Evolutionary conservation across 2,113 vertebrate species (phyloP), one percentile per base, ranked within the genome.

Genomic region (Brachyistius frenatus): DNA sequence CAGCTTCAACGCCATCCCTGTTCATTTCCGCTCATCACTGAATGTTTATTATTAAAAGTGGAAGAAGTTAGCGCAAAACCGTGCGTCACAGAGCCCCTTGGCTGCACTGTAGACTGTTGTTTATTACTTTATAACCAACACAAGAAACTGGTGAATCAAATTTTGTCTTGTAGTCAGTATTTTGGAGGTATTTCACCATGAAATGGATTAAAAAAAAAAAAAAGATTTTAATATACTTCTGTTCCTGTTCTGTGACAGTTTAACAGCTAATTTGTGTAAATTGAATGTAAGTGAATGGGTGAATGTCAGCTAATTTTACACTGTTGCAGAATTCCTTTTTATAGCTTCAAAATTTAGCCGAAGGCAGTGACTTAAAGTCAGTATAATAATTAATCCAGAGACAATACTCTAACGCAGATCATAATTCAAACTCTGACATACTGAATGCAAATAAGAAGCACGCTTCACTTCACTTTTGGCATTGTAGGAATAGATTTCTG

Each of bases 341-440:
- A 23, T 23, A 44, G 41, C 10, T 63, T 44, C 44, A 14, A 64
- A 52, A 52, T 3, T 63, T 11, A 37, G 46, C 36, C 73, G 13
- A 70, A 65, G 32, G 13, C 52, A 47, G 23, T 67, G 71, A 52
- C 41, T 10, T 44, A 44, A 13, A 6, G 49, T 23, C 32, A 36
- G 65, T 36, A 8, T 31, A 35, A 61, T 85, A 80, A 77, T 61
- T 67, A 73, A 65, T 30, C 47, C 65, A 64, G 35, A 39, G 35
- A 56, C 74, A 54, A 60, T 39, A 52, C 33, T 47, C 41, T 44
- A 44, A 44, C 62, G 37, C n/a, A 57, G 49, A 30, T 86, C 60
- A 66, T 74, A 67, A 82, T 70, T 78, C 64, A 75, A 46, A 76
- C 39, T 39, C 54, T 39, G 60, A 66, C 57, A 32, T 68, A 15